These are phyloP conservation scores for Dolichomitus sp. DNA, from an alignment of 2,888 invertebrate species.

Conservation along the genomic window DNA sequence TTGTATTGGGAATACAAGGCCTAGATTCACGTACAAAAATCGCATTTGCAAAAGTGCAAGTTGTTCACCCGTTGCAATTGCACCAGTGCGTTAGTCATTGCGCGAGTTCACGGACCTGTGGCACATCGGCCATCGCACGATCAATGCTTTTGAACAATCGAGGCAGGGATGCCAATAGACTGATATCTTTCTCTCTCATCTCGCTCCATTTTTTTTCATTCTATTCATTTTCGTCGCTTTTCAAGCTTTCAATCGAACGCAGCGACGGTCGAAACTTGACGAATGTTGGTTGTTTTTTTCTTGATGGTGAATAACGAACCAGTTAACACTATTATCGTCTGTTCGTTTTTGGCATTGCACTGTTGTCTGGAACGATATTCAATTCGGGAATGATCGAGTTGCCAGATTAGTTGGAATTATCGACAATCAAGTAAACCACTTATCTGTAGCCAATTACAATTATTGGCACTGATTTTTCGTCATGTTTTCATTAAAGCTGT, in stretches of 20 bases:
- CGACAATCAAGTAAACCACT: constrained; percentile 9
- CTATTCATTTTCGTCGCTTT: constrained; percentile 18
- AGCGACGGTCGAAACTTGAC: constrained; percentile 37
- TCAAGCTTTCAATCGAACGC: constrained; percentile 28
- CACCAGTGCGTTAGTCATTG: constrained; percentile 28
- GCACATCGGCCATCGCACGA: constrained; percentile 43
- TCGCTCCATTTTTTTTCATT: constrained; percentile 25
- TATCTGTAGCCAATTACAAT: neutral
- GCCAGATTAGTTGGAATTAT: constrained; percentile 30
- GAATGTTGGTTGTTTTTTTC: constrained; percentile 29
- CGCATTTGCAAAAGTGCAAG: constrained; percentile 41
- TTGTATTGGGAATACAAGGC: neutral
- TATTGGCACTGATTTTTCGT: neutral
- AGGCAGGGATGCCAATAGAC: constrained; percentile 26
- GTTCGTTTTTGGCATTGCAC: constrained; percentile 8
- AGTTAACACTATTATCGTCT: constrained; percentile 44
- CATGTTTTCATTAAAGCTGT: neutral
- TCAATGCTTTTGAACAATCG: constrained; percentile 65
- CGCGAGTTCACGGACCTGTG: constrained; percentile 40
- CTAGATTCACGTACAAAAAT: constrained; percentile 30
- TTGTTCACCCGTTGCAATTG: constrained; percentile 38
- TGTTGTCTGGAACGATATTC: constrained; percentile 35
- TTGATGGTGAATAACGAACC: constrained; percentile 50
- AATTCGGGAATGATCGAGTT: constrained; percentile 23
- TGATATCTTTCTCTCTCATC: constrained; percentile 49